These are phyloP conservation scores for Hesperophylax magnus DNA, from an alignment of 1,140 invertebrate genomes.

Conservation along the genomic window DNA sequence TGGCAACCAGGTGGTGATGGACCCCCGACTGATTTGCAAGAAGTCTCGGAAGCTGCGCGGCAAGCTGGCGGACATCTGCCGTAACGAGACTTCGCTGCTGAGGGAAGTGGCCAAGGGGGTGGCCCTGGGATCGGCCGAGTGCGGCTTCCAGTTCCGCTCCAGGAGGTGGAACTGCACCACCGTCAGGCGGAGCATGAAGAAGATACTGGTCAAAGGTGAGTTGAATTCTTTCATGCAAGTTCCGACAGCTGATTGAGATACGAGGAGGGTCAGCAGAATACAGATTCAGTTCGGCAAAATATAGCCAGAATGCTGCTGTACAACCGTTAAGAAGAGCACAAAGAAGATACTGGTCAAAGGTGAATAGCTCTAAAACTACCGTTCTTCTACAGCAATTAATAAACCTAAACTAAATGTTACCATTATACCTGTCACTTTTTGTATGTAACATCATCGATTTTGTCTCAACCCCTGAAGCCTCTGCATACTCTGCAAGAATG, in stretches of 20 bases:
- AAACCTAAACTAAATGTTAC: too few relatives aligned
- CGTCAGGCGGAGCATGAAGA: slow-evolving; percentile 81
- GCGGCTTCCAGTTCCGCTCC: slow-evolving; percentile 87
- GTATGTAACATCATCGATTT: too few relatives aligned
- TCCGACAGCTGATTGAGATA: too few relatives aligned
- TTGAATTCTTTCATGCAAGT: too few relatives aligned
- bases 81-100: slow-evolving; percentile 81
- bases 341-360: slow-evolving; percentile 86
- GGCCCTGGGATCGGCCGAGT: slow-evolving; percentile 84
- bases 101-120: slow-evolving; percentile 85
- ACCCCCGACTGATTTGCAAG: slow-evolving; percentile 90
- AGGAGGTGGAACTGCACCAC: slow-evolving; percentile 90
- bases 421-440: too few relatives aligned
- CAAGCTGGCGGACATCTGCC: slow-evolving; percentile 83
- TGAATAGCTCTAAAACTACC: too few relatives aligned
- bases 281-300: too few relatives aligned
- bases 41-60: slow-evolving; percentile 79
- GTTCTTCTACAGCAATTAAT: too few relatives aligned
- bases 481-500: too few relatives aligned
- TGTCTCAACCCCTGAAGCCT: too few relatives aligned
- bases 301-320: slow-evolving; percentile 85
- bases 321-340: slow-evolving; percentile 81
- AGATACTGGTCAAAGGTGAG: slow-evolving; percentile 86
- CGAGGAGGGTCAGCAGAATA: too few relatives aligned
- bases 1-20: slow-evolving; percentile 88